A percentile compares a stretch with the other conserved stretches of the same genome.
Conservation (phyloP, 2,797 vertebrate species). For the Spatula clypeata region DNA sequence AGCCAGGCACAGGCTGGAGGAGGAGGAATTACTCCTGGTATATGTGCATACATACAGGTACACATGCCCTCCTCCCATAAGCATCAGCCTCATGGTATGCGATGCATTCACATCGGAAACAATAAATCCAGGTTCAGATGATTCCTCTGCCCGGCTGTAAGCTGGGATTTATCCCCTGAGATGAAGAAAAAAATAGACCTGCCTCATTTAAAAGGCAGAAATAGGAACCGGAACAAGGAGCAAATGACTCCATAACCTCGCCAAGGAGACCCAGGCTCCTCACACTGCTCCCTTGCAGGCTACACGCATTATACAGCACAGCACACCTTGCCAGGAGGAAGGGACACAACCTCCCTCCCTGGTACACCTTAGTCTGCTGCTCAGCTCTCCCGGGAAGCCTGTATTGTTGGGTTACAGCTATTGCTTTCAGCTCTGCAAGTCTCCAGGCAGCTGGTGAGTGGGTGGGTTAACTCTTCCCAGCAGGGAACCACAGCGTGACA, state of each 20-base stretch:
- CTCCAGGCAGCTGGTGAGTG: conserved; percentile 5
- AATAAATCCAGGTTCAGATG: background rate
- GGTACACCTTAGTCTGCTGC: background rate
- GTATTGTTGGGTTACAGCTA: background rate
- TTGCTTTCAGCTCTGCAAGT: fast-evolving
- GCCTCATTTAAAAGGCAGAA: background rate
- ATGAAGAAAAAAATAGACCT: background rate
- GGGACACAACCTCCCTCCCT: fast-evolving
- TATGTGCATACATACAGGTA: background rate
- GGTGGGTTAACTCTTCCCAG: background rate
- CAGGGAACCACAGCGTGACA: background rate
- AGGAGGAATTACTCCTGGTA: background rate
- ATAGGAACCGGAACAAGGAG: background rate
- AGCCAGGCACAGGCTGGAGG: fast-evolving
- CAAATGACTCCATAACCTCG: background rate
- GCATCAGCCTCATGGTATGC: fast-evolving
- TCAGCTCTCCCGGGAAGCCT: fast-evolving
- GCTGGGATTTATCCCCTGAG: background rate
- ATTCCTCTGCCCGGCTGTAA: background rate
- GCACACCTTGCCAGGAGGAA: background rate
- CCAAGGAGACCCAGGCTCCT: background rate
- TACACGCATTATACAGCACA: background rate
- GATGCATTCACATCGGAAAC: background rate
- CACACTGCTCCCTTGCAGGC: background rate
- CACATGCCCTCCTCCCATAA: background rate